Percentiles rank a stretch among this genome's conserved stretches.
phyloP scores from a whole-genome alignment of 64 coral and sea anemone genomes.

The Pocillopora verrucosa region DNA sequence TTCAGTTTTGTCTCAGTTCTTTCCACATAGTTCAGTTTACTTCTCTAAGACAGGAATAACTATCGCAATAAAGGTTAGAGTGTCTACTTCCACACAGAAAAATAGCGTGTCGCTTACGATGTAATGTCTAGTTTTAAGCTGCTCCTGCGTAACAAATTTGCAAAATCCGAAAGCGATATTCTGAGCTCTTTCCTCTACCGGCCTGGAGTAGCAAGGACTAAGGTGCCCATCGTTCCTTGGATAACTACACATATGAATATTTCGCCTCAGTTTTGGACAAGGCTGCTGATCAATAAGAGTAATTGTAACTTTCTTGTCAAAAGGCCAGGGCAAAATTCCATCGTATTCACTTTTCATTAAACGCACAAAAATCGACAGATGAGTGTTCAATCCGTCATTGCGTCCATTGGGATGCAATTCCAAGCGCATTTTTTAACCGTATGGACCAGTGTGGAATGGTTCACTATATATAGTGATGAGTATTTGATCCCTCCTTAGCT shows the following conservation, averaged over 20 bases:
- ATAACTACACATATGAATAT: not conserved
- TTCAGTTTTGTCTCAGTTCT: no score
- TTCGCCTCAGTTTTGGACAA: not conserved
- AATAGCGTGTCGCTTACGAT: not conserved
- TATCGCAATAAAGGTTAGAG: not conserved
- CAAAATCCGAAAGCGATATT: not conserved
- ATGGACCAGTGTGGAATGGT: not conserved
- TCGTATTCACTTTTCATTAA: slow-evolving; percentile 30
- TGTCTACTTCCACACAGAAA: not conserved
- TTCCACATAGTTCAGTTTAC: no score
- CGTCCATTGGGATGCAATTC: slow-evolving; percentile 1
- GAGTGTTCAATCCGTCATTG: not conserved
- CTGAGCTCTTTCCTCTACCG: not conserved
- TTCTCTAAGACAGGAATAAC: not conserved
- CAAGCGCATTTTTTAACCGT: not conserved
- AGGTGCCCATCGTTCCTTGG: not conserved
- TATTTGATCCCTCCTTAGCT: not conserved
- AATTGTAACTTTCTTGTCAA: slow-evolving; percentile 6
- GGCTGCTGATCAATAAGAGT: slow-evolving; percentile 34
- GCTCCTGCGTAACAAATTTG: not conserved
- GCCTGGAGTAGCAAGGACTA: not conserved
- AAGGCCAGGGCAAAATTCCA: slow-evolving; percentile 35
- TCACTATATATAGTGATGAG: not conserved
- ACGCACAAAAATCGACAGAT: slow-evolving; percentile 10
- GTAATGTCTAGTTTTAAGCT: not conserved